These are phyloP conservation scores for Cydia strobilella DNA, from an alignment of 1,140 invertebrate genomes.

Conservation along the genomic window DNA sequence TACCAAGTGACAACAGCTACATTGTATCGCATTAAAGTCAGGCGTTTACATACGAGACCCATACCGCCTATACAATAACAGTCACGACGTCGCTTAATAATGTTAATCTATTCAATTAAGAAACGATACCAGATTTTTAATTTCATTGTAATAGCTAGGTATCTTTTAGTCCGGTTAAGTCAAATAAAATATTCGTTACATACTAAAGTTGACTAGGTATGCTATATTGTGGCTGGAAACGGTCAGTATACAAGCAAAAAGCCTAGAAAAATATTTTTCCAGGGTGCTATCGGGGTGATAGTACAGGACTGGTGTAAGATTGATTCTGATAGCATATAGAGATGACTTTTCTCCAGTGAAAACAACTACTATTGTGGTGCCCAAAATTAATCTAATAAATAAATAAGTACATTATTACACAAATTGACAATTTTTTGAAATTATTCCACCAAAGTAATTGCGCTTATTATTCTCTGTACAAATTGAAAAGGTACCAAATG, in stretches of 20 bases:
- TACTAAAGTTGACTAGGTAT: not conserved
- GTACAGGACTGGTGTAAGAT: too few species aligned
- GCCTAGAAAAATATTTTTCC: too few species aligned
- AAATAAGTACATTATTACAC: too few species aligned
- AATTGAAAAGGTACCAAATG: constrained; percentile 39
- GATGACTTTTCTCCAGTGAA: too few species aligned
- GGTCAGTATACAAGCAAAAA: not conserved
- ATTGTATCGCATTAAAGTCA: constrained; percentile 11
- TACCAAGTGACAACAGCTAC: constrained; percentile 11
- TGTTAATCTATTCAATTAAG: constrained; percentile 23
- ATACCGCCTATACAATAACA: not conserved
- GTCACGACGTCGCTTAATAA: constrained; percentile 10
- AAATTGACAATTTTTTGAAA: too few species aligned
- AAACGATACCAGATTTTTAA: constrained; percentile 18
- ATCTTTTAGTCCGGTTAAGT: not conserved
- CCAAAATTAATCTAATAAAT: not conserved
- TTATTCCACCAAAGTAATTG: not conserved
- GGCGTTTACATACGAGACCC: constrained; percentile 3
- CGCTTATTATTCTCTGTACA: not conserved
- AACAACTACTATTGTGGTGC: not conserved
- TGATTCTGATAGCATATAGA: too few species aligned
- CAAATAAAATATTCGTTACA: not conserved
- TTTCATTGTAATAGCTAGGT: not conserved
- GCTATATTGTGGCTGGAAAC: not conserved
- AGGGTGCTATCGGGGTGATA: too few species aligned